Conservation (phyloP, 2,888 invertebrate species). For the Epinotia ramella region DNA sequence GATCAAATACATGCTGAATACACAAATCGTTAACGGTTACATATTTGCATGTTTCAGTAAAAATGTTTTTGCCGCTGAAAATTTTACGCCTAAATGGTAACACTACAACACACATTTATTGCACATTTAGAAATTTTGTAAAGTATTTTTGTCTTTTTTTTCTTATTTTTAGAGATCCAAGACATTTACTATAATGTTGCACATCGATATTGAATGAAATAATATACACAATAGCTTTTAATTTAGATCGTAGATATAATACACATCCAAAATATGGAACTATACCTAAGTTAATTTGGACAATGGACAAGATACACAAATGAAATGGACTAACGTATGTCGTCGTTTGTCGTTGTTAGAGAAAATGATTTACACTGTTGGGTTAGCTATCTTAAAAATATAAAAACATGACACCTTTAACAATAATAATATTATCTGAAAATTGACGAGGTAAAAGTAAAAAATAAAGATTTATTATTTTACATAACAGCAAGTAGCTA, state of each 20-base stretch:
- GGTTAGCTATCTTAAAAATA: constrained; percentile 74
- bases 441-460: constrained; percentile 74
- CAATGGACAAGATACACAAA: constrained; percentile 81
- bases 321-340: constrained; percentile 71
- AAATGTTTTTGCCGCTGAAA: constrained; percentile 71
- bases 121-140: constrained; percentile 86
- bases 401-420: constrained; percentile 74
- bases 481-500: constrained; percentile 70
- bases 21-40: constrained; percentile 44
- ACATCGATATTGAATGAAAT: constrained; percentile 83
- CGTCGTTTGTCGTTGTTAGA: constrained; percentile 56
- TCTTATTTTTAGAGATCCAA: constrained; percentile 84
- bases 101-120: constrained; percentile 86
- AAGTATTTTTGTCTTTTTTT: constrained; percentile 84
- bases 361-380: constrained; percentile 73
- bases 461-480: constrained; percentile 83
- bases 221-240: constrained; percentile 84
- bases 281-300: constrained; percentile 82
- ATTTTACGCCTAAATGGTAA: constrained; percentile 84
- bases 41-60: constrained; percentile 49
- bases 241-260: constrained; percentile 81
- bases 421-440: constrained; percentile 82
- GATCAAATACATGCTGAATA: constrained; percentile 69
- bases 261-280: constrained; percentile 84
- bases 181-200: constrained; percentile 85